Base-by-base conservation (phyloP, 2,888 invertebrate genomes). In the Melanargia galathea region DNA sequence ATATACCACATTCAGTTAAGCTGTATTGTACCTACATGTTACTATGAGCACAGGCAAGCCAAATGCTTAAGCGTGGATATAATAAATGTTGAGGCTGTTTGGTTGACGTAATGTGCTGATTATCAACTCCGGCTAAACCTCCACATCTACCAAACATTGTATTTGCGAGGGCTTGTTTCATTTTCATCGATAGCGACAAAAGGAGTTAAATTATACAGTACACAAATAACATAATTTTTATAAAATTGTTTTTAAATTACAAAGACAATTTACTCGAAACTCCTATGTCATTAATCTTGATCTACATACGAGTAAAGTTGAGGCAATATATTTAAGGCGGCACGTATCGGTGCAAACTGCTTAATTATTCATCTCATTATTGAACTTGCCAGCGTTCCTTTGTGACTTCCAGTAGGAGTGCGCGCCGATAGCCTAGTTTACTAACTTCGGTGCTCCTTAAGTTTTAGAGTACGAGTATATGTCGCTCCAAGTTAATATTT, bases 291-390 rank as follows among this genome's bases (percentile, higher is more conserved):
- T n/a, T 52, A 35, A 52, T 52, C 52, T 52, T 52, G 35, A 55
- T 55, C 43, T 26, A 26, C 43, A 43, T 43, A 55, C 43, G 8
- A 30, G 40, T 30, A 26, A 45, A 30, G 45, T 46, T 20, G 52
- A 46, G 26, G 38, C 54, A 62, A 62, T 62, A 62, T 64, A 63
- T 64, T 59, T 55, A 66, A 54, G 59, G 48, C 64, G 26, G 58
- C 71, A 75, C 77, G 77, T 76, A 77, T 75, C 63, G 71, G 72
- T 72, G 60, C 66, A 65, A 64, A 63, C 81, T 81, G 83, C 81
- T 88, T 86, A 87, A 89, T 89, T 87, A 89, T 88, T 88, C 87
- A 87, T 87, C 87, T 89, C 87, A 88, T 90, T 89, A 89, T 82
- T 80, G 81, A 85, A 87, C 82, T 88, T 86, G 79, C 77, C 74